phyloP scores from a whole-genome alignment of 2,113 vertebrate species.

The Saccopteryx leptura region DNA sequence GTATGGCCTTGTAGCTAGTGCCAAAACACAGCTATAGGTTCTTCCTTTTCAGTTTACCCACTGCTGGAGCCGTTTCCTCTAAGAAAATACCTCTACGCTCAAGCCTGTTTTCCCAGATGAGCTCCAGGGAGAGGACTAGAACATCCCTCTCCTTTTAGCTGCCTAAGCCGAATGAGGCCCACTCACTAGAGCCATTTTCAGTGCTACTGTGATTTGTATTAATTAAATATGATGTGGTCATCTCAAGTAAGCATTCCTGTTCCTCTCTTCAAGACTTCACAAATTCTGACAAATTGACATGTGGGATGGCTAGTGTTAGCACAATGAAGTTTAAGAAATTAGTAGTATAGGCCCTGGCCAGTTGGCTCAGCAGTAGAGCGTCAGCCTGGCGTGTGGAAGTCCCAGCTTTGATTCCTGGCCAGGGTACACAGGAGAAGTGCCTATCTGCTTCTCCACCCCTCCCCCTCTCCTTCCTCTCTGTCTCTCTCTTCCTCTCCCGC shows the following conservation, averaged over 20 bases:
- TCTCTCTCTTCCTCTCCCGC: too few relatives aligned
- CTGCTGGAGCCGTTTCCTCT: not conserved
- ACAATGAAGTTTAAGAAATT: conserved; percentile 54
- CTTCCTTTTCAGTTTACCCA: conserved; percentile 14
- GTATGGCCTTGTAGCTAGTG: conserved; percentile 60
- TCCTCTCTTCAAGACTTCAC: not conserved
- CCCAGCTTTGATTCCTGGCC: too few relatives aligned
- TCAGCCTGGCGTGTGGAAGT: too few relatives aligned
- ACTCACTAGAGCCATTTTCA: conserved; percentile 58
- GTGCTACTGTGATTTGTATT: conserved; percentile 71
- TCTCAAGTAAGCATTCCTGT: conserved; percentile 53
- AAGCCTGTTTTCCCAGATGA: conserved; percentile 51
- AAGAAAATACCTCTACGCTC: conserved; percentile 70
- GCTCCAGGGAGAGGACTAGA: conserved; percentile 24
- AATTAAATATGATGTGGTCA: conserved; percentile 48
- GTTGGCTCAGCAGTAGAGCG: too few relatives aligned
- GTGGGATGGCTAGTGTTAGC: not conserved
- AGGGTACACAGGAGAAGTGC: too few relatives aligned
- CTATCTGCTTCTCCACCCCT: too few relatives aligned
- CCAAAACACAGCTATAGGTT: conserved; percentile 17
- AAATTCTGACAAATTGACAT: not conserved
- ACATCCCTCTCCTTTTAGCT: not conserved
- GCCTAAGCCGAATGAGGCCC: conserved; percentile 23
- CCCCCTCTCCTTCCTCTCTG: too few relatives aligned
- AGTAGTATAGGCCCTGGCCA: not conserved